A percentile compares a stretch with the other conserved stretches of the same genome.
phyloP scores from a whole-genome alignment of 2,797 vertebrate genomes.

The Spinus olivaceus region DNA sequence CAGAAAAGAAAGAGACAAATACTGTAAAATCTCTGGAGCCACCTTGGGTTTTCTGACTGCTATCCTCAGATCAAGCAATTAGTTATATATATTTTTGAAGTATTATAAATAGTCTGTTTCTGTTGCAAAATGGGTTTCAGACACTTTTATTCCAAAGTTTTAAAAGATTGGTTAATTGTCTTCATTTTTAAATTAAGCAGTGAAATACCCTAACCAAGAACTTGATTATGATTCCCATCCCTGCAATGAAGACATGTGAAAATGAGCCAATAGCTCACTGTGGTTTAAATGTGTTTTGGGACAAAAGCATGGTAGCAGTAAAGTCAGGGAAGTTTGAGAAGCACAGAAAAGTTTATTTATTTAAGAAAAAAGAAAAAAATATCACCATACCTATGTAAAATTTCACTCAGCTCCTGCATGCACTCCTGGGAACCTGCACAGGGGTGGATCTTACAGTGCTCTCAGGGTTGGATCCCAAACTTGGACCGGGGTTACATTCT shows the following conservation, averaged over 20 bases:
- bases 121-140: slow-evolving; percentile 38
- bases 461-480: background rate
- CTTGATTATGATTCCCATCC: slow-evolving; percentile 1
- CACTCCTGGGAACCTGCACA: background rate
- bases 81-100: background rate
- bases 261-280: background rate
- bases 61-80: background rate
- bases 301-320: slow-evolving; percentile 16
- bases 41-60: background rate
- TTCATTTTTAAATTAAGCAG: slow-evolving; percentile 8
- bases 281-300: slow-evolving; percentile 21
- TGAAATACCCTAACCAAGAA: slow-evolving; percentile 1
- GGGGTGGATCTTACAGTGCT: background rate
- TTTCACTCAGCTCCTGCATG: background rate
- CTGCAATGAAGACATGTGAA: background rate
- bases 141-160: slow-evolving; percentile 11
- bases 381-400: background rate
- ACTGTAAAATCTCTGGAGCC: background rate
- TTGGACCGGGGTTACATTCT: slow-evolving; percentile 26
- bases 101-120: slow-evolving; percentile 49
- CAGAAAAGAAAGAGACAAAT: background rate
- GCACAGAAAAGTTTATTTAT: slow-evolving; percentile 71
- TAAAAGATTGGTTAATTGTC: background rate
- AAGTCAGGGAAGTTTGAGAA: slow-evolving; percentile 67
- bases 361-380: background rate